These are phyloP conservation scores for Papilio polytes DNA, from an alignment of 1,140 invertebrate genomes.

Conservation along the genomic window DNA sequence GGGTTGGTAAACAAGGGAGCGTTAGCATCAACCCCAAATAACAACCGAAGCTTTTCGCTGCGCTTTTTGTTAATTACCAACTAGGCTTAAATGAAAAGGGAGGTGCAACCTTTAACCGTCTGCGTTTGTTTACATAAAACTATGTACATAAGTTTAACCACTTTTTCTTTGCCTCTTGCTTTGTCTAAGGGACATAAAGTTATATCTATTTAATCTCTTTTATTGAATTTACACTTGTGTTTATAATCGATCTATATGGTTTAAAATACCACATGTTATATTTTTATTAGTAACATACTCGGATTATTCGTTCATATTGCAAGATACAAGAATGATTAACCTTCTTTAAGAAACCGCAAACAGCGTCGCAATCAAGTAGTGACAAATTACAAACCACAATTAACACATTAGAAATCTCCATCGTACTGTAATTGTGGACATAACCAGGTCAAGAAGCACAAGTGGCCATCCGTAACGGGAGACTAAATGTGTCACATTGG, in stretches of 20 bases:
- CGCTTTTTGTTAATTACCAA: conserved; percentile 29
- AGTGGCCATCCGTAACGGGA: conserved; percentile 1
- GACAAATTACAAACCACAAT: conserved; percentile 26
- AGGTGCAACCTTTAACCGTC: background rate
- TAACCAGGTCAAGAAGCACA: conserved; percentile 26
- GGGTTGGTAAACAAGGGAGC: conserved; percentile 29
- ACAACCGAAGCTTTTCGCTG: conserved; percentile 19
- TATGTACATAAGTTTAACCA: background rate
- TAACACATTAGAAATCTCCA: conserved; percentile 32
- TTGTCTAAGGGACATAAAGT: background rate
- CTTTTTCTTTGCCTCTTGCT: background rate
- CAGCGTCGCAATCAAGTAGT: background rate
- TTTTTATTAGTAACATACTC: no score
- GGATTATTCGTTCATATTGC: background rate
- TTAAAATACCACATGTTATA: no score
- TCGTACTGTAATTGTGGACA: background rate
- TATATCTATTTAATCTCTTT: no score
- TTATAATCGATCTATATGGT: background rate
- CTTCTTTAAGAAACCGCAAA: background rate
- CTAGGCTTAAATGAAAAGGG: conserved; percentile 18
- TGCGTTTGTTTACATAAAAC: background rate
- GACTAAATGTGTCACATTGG: conserved; percentile 27
- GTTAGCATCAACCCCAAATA: conserved; percentile 24
- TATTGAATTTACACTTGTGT: background rate
- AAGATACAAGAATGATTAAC: background rate